Conservation (phyloP, 2,888 invertebrate genomes). For the Lochmaea capreae region DNA sequence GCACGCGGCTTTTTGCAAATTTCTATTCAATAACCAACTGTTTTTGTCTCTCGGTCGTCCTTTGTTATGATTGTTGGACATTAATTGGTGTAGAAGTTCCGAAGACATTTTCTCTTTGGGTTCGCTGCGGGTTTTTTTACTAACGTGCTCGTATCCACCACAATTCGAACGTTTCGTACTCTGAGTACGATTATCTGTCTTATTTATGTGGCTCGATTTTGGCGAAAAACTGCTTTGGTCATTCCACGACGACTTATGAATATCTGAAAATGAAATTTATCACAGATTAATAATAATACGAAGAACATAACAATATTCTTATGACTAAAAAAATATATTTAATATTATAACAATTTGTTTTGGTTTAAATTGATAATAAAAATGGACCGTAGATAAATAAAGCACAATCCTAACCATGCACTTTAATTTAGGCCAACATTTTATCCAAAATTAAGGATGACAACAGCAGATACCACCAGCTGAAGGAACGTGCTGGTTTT, state of each 20-base stretch:
- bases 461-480: no score
- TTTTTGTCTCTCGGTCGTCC: constrained; percentile 61
- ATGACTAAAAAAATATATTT: neutral
- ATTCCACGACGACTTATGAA: constrained; percentile 48
- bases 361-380: no score
- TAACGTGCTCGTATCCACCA: constrained; percentile 55
- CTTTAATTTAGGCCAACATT: no score
- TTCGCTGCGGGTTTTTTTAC: constrained; percentile 57
- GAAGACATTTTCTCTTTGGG: constrained; percentile 64
- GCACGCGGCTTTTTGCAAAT: constrained; percentile 62
- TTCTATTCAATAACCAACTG: constrained; percentile 62
- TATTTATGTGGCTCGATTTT: constrained; percentile 31
- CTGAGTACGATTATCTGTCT: constrained; percentile 46
- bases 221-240: constrained; percentile 36
- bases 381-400: no score
- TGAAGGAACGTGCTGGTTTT: no score
- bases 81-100: constrained; percentile 72
- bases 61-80: constrained; percentile 64
- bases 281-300: neutral
- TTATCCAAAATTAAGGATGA: no score
- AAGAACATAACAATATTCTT: neutral
- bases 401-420: no score
- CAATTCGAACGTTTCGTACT: constrained; percentile 54
- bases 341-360: no score
- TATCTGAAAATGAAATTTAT: constrained; percentile 37